Conservation (phyloP, 2,888 invertebrate species). For the Ctena decussata region DNA sequence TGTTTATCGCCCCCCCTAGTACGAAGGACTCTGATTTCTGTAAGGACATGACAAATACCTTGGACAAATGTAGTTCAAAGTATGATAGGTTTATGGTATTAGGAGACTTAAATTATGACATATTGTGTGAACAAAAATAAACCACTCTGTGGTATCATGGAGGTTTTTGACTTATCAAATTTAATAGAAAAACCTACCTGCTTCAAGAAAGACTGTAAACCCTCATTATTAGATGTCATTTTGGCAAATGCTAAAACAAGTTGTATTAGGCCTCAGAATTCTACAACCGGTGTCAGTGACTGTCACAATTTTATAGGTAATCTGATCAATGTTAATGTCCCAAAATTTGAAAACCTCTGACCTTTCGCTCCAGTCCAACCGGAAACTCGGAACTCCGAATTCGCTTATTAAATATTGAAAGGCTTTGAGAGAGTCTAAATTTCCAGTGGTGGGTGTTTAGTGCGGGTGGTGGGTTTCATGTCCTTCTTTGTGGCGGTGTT, state of each 20-base stretch:
- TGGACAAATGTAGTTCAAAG: background rate
- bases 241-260: background rate
- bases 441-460: too few relatives aligned
- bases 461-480: too few relatives aligned
- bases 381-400: too few relatives aligned
- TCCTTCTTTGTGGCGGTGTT: too few relatives aligned
- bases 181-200: background rate
- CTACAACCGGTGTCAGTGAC: background rate
- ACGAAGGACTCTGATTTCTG: background rate
- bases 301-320: background rate
- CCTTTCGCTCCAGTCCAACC: too few relatives aligned
- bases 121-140: background rate
- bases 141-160: background rate
- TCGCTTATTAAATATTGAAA: too few relatives aligned
- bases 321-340: background rate
- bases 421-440: too few relatives aligned
- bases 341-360: background rate
- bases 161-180: background rate
- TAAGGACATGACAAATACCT: background rate
- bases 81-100: background rate
- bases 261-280: background rate
- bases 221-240: background rate
- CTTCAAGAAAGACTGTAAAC: background rate
- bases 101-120: background rate
- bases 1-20: conserved; percentile 19